Evolutionary conservation across 30 jellyfish, hydroid and myxozoan species (phyloP).

Genomic region (Hydractinia symbiolongicarpus): DNA sequence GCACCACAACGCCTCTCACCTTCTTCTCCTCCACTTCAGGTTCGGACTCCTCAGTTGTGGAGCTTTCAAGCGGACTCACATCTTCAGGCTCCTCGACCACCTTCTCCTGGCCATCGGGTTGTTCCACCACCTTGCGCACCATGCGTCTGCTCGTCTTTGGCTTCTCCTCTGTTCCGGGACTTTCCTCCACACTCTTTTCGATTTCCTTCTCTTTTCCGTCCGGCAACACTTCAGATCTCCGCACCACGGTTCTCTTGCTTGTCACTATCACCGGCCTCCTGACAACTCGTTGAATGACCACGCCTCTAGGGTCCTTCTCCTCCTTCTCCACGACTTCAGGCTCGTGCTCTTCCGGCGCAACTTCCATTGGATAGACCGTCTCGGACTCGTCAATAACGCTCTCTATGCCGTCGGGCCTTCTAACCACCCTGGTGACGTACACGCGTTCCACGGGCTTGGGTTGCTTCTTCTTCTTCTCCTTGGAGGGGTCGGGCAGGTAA

Average conservation of each 20-base stretch:
- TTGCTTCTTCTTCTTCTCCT: slow-evolving; percentile 7
- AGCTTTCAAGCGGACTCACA: slow-evolving; percentile 44
- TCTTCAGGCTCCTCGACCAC: slow-evolving; percentile 70
- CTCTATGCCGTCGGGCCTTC: slow-evolving; percentile 72
- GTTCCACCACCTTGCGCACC: slow-evolving; percentile 28
- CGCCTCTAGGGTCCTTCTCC: slow-evolving; percentile 22
- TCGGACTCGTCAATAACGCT: slow-evolving; percentile 62
- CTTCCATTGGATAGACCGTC: slow-evolving; percentile 57
- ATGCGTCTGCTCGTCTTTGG: slow-evolving; percentile 26
- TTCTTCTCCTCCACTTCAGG: slow-evolving; percentile 43
- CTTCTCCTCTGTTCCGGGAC: slow-evolving; percentile 37
- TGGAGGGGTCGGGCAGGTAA: slow-evolving; percentile 5
- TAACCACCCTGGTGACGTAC: slow-evolving; percentile 53
- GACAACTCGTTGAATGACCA: slow-evolving; percentile 37
- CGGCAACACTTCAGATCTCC: slow-evolving; percentile 56
- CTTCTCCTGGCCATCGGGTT: slow-evolving; percentile 45
- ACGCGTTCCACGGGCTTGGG: slow-evolving; percentile 73
- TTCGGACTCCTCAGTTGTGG: slow-evolving; percentile 60
- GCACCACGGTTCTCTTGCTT: slow-evolving; percentile 40
- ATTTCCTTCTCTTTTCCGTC: slow-evolving; percentile 62
- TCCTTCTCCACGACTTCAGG: slow-evolving; percentile 22
- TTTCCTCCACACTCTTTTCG: slow-evolving; percentile 34
- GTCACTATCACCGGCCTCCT: slow-evolving; percentile 47
- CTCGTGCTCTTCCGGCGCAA: slow-evolving; percentile 43
- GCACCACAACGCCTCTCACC: slow-evolving; percentile 44